Evolutionary conservation across 2,888 invertebrate genomes (phyloP).

Genomic region (Brachylomia viminalis): DNA sequence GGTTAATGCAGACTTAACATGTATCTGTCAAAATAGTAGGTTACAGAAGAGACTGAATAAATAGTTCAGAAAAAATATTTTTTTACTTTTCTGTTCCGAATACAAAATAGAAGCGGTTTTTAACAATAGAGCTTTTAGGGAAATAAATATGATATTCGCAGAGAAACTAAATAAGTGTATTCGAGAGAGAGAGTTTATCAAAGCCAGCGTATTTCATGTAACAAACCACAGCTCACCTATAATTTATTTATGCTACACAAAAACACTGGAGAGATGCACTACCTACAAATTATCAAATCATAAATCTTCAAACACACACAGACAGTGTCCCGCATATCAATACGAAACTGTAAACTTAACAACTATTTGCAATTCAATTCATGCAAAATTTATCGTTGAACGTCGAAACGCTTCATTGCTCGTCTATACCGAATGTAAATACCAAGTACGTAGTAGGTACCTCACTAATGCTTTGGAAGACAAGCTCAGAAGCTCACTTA

Average conservation of each 20-base stretch:
- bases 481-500: constrained; percentile 84
- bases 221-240: constrained; percentile 22
- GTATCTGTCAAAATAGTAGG: constrained; percentile 16
- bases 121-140: constrained; percentile 11
- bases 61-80: constrained; percentile 18
- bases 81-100: background rate
- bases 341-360: constrained; percentile 75
- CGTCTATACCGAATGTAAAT: constrained; percentile 72
- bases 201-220: background rate
- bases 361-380: constrained; percentile 82
- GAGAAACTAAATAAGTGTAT: background rate
- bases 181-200: background rate
- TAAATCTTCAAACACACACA: constrained; percentile 66
- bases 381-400: constrained; percentile 77
- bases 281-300: constrained; percentile 67
- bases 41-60: constrained; percentile 16
- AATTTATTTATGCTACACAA: constrained; percentile 35
- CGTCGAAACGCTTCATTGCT: constrained; percentile 68
- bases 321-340: constrained; percentile 70
- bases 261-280: constrained; percentile 44
- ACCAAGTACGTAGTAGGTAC: constrained; percentile 53
- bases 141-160: background rate
- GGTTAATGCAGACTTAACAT: constrained; percentile 35
- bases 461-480: constrained; percentile 78
- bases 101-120: background rate